phyloP scores from a whole-genome alignment of 2,113 vertebrate genomes.

The Euleptes europaea region DNA sequence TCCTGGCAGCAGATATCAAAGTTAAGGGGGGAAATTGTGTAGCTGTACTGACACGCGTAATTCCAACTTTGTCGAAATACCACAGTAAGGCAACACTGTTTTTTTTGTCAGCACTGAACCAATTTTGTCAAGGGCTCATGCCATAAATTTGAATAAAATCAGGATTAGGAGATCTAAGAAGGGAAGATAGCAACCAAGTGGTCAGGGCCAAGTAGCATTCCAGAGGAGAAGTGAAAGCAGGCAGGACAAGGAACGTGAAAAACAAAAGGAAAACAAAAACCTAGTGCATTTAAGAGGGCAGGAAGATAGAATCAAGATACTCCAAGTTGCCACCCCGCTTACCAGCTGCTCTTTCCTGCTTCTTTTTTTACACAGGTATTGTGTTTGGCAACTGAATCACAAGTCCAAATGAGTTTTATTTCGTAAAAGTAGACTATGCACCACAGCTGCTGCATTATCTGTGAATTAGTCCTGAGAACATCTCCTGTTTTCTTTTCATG shows the following conservation, averaged over 20 bases:
- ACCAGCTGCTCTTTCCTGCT: neutral
- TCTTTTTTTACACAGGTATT: neutral
- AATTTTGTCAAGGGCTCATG: neutral
- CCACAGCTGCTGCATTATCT: too few relatives aligned
- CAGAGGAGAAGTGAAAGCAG: neutral
- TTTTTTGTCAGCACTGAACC: neutral
- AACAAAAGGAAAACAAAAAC: neutral
- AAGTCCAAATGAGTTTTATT: too few relatives aligned
- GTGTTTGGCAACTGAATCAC: too few relatives aligned
- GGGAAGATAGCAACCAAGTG: neutral
- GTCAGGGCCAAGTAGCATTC: neutral
- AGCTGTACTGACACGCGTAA: slow-evolving; percentile 65
- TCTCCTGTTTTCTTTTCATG: too few relatives aligned
- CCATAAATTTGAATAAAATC: slow-evolving; percentile 1
- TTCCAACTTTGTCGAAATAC: slow-evolving; percentile 2
- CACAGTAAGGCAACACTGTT: neutral
- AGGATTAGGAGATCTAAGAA: neutral
- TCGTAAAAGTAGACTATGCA: too few relatives aligned
- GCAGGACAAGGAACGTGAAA: neutral
- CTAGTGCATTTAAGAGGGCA: too few relatives aligned
- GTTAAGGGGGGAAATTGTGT: slow-evolving; percentile 43
- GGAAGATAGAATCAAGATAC: neutral
- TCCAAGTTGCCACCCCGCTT: neutral
- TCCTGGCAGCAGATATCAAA: slow-evolving; percentile 67
- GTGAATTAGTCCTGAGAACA: too few relatives aligned